Percentiles rank a stretch among this genome's conserved stretches.
These are phyloP conservation scores for Aphyosemion australe DNA, from an alignment of 2,113 vertebrate species.

Conservation along the genomic window DNA sequence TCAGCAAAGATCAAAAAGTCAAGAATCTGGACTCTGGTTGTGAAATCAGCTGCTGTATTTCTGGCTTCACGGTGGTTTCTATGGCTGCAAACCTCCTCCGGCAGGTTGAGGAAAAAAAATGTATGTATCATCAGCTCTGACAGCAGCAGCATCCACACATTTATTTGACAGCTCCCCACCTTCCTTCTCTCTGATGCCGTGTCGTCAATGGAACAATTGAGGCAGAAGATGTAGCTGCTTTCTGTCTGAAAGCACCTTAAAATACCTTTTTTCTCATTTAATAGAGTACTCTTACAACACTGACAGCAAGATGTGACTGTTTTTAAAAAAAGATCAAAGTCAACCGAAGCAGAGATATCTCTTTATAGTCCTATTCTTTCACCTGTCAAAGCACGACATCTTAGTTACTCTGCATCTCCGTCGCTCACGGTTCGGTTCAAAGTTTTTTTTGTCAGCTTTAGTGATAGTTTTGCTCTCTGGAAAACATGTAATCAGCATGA, in stretches of 20 bases:
- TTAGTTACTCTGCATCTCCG: conserved; percentile 4
- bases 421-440: neutral
- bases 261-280: conserved; percentile 1
- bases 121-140: conserved; percentile 2
- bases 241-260: neutral
- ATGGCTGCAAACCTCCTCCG: neutral
- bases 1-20: neutral
- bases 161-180: neutral
- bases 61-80: neutral
- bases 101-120: neutral
- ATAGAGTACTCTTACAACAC: neutral
- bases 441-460: neutral
- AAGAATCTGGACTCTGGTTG: neutral
- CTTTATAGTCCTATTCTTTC: neutral
- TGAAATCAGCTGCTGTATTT: neutral
- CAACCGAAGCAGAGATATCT: neutral
- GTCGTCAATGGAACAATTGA: neutral
- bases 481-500: neutral
- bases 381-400: conserved; percentile 5
- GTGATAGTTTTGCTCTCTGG: neutral
- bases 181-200: neutral
- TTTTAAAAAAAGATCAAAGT: conserved; percentile 1
- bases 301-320: conserved; percentile 1
- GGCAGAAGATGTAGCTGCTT: neutral
- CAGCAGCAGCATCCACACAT: conserved; percentile 1